phyloP scores from a whole-genome alignment of 37 sponge, comb jelly and placozoan genomes.

The Lycopodina hypogea region DNA sequence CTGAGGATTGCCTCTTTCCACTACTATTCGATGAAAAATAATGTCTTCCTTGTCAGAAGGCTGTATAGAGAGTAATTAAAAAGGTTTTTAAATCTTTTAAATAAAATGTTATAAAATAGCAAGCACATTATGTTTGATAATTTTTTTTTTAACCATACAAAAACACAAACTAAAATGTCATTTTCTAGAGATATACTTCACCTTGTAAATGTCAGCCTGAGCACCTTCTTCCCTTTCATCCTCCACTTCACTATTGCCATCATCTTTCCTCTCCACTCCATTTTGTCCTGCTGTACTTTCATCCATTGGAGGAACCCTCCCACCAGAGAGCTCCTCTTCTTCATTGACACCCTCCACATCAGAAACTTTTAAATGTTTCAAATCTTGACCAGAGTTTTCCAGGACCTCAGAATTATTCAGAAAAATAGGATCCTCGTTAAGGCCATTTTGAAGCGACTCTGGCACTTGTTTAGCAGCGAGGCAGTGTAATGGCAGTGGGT shows the following conservation, averaged over 20 bases:
- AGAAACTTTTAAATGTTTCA: neutral
- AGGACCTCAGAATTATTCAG: neutral
- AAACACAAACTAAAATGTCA: too few species aligned
- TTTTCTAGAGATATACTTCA: neutral
- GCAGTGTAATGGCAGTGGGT: conserved; percentile 55
- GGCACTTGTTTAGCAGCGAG: conserved; percentile 48
- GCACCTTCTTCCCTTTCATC: neutral
- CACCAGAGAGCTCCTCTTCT: neutral
- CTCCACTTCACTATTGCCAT: too few species aligned
- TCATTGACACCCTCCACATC: neutral
- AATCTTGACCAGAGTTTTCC: neutral
- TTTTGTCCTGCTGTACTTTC: neutral
- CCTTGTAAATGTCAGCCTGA: neutral
- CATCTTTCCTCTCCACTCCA: neutral
- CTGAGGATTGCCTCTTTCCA: too few species aligned
- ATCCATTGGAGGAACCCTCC: neutral
- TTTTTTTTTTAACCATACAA: too few species aligned
- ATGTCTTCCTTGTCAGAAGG: too few species aligned
- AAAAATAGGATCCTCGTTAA: conserved; percentile 11
- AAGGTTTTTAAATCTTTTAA: too few species aligned
- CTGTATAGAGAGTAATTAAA: too few species aligned
- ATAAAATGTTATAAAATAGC: too few species aligned
- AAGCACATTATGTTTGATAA: too few species aligned
- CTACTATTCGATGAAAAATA: too few species aligned
- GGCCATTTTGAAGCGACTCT: neutral